Conservation (phyloP, 2,113 vertebrate genomes). For the Orcinus orca region DNA sequence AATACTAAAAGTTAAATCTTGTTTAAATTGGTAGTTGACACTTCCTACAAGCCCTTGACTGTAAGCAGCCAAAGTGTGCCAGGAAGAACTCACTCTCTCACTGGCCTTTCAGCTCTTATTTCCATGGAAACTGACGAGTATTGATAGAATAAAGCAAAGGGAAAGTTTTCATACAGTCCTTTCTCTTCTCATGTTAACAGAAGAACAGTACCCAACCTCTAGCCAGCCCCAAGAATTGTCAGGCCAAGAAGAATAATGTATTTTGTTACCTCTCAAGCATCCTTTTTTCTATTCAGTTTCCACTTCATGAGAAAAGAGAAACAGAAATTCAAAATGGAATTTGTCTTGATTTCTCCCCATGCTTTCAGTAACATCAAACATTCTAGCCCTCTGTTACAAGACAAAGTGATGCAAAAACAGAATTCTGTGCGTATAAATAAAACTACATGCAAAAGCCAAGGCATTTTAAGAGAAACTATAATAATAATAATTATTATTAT, state of each 20-base stretch:
- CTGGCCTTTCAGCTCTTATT: conserved; percentile 75
- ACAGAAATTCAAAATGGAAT: background rate
- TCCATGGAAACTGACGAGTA: conserved; percentile 77
- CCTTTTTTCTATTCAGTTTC: conserved; percentile 1
- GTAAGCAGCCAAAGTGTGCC: conserved; percentile 72
- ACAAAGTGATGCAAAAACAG: background rate
- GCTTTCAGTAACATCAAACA: background rate
- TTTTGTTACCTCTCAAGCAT: background rate
- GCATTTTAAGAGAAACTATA: background rate
- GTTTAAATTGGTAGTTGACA: conserved; percentile 68
- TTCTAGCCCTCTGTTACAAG: background rate
- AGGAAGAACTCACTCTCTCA: conserved; percentile 73
- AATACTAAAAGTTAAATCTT: conserved; percentile 48
- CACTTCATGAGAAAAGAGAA: background rate
- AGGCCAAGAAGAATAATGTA: background rate
- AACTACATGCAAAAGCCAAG: background rate
- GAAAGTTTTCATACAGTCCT: conserved; percentile 7
- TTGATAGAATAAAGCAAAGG: conserved; percentile 32
- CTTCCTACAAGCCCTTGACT: conserved; percentile 67
- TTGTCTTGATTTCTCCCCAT: background rate
- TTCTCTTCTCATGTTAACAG: background rate
- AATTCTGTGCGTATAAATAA: background rate
- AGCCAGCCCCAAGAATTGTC: background rate
- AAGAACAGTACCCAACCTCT: background rate
- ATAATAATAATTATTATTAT: no score